These are phyloP conservation scores for Agonopterix subpropinquella DNA, from an alignment of 2,888 invertebrate species.

Conservation along the genomic window DNA sequence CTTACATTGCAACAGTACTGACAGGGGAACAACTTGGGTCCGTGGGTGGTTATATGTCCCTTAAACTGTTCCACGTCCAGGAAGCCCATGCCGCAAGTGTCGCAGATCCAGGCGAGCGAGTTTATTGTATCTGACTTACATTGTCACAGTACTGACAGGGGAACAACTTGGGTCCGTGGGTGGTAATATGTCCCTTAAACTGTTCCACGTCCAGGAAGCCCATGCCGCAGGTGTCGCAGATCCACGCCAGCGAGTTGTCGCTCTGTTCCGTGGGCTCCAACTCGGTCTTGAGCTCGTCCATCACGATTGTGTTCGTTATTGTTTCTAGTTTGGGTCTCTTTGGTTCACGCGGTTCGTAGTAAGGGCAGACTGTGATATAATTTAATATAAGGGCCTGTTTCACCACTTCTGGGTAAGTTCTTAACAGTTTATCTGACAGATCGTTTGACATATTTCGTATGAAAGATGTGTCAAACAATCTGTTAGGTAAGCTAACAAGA, in stretches of 20 bases:
- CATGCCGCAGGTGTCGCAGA: conserved; percentile 60
- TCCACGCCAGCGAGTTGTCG: conserved; percentile 28
- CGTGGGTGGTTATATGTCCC: conserved; percentile 44
- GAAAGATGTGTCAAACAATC: too few relatives aligned
- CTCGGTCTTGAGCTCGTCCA: conserved; percentile 11
- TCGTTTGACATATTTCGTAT: too few relatives aligned
- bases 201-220: conserved; percentile 36
- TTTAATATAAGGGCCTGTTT: neutral
- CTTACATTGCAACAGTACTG: conserved; percentile 52
- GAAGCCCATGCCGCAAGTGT: conserved; percentile 52
- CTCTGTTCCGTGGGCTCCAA: conserved; percentile 20
- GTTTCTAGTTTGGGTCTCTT: conserved; percentile 37
- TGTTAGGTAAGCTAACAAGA: too few relatives aligned
- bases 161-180: conserved; percentile 42
- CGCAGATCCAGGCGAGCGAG: conserved; percentile 46
- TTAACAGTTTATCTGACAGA: too few relatives aligned
- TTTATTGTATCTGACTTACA: too few relatives aligned
- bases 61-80: conserved; percentile 38
- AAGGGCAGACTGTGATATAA: conserved; percentile 48
- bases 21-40: conserved; percentile 43
- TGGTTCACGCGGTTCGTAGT: conserved; percentile 59
- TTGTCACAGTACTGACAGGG: conserved; percentile 59
- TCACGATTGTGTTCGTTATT: conserved; percentile 11
- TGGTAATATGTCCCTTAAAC: conserved; percentile 42
- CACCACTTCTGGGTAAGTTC: too few relatives aligned